Conservation (phyloP, 2,888 invertebrate genomes). For the Julus scanicus region DNA sequence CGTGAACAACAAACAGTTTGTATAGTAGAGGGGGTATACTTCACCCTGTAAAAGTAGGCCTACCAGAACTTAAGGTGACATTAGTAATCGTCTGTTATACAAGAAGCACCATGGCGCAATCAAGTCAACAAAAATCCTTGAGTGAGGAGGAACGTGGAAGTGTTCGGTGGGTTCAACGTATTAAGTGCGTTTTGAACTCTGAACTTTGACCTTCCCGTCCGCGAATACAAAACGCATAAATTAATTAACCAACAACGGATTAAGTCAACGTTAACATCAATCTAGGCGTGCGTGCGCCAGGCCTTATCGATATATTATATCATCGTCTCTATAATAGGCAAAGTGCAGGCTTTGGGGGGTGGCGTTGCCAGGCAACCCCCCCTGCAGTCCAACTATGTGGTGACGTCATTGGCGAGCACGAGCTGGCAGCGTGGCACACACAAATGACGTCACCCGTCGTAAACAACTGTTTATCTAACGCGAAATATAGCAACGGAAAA, state of each 20-base stretch:
- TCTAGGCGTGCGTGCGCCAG: constrained; percentile 31
- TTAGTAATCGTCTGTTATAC: too few species aligned
- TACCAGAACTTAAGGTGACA: too few species aligned
- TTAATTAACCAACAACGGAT: constrained; percentile 42
- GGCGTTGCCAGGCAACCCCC: constrained; percentile 17
- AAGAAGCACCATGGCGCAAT: neutral
- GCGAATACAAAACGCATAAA: neutral
- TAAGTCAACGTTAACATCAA: constrained; percentile 39
- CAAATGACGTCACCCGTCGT: constrained; percentile 37
- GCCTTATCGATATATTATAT: constrained; percentile 36
- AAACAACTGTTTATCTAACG: constrained; percentile 42
- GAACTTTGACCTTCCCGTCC: neutral
- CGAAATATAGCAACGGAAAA: constrained; percentile 42
- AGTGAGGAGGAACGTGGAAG: neutral
- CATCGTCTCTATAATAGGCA: constrained; percentile 42
- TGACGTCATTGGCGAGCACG: constrained; percentile 36
- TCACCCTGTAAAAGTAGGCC: too few species aligned
- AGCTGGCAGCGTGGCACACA: constrained; percentile 38
- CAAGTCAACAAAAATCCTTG: neutral
- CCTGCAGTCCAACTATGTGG: neutral
- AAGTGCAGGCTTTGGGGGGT: constrained; percentile 1
- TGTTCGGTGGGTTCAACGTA: neutral
- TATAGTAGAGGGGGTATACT: too few species aligned
- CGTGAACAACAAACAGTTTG: too few species aligned
- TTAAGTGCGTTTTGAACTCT: neutral